Evolutionary conservation across 2,797 vertebrate genomes (phyloP).

Genomic region (Dallia pectoralis): DNA sequence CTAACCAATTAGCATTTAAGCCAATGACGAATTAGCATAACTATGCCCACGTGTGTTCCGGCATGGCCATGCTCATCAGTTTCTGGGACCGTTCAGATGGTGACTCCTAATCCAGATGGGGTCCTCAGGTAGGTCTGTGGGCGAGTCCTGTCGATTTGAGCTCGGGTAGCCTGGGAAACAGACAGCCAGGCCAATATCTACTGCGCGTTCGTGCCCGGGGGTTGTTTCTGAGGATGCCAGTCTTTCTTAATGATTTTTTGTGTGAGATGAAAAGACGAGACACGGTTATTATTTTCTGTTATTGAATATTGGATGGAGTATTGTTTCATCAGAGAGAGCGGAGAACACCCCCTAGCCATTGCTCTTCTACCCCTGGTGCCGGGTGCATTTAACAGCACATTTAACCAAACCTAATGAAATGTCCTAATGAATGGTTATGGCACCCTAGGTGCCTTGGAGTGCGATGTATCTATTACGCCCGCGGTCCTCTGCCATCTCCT

Average conservation of each 20-base stretch:
- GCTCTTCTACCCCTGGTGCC: background rate
- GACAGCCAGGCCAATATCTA: background rate
- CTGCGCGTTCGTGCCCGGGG: background rate
- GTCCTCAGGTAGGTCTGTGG: no score
- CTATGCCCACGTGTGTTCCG: no score
- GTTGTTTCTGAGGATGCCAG: background rate
- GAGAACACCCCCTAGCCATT: background rate
- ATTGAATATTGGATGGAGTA: background rate
- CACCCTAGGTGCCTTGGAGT: constrained; percentile 41
- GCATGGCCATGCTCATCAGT: no score
- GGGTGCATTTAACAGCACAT: background rate
- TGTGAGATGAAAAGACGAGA: background rate
- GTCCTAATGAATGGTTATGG: constrained; percentile 46
- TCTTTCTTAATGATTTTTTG: background rate
- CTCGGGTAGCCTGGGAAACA: no score
- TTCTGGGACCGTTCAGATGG: no score
- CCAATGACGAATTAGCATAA: no score
- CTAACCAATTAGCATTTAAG: no score
- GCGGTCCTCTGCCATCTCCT: constrained; percentile 47
- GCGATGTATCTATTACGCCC: constrained; percentile 56
- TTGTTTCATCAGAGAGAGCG: background rate
- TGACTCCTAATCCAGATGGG: no score
- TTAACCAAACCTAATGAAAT: constrained; percentile 55
- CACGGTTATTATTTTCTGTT: background rate
- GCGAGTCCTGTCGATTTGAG: no score